A percentile compares a stretch with the other conserved stretches of the same genome.
Conservation (phyloP, 1,140 invertebrate genomes). For the Cotesia vestalis region DNA sequence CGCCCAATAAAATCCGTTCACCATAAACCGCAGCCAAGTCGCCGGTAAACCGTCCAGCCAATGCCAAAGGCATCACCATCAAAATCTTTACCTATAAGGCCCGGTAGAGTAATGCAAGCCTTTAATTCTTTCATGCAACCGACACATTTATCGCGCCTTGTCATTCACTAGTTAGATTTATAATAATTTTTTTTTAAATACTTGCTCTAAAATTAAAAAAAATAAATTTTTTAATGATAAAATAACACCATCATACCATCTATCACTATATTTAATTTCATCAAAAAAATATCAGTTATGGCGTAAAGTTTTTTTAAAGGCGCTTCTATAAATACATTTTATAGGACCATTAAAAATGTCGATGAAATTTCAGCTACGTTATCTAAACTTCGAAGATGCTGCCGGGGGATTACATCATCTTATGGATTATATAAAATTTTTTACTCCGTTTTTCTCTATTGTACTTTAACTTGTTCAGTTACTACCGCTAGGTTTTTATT, state of each 20-base stretch:
- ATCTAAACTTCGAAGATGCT: too few relatives aligned
- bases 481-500: too few relatives aligned
- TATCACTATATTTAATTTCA: background rate
- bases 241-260: too few relatives aligned
- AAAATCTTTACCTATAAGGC: constrained; percentile 5
- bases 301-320: too few relatives aligned
- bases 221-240: background rate
- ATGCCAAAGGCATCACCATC: constrained; percentile 14
- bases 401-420: too few relatives aligned
- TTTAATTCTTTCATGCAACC: constrained; percentile 24
- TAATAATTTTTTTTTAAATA: background rate
- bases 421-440: too few relatives aligned
- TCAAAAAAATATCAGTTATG: background rate
- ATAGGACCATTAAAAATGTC: too few relatives aligned
- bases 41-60: constrained; percentile 2
- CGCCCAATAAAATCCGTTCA: constrained; percentile 58
- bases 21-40: constrained; percentile 51
- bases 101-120: constrained; percentile 15
- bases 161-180: constrained; percentile 8
- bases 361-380: too few relatives aligned
- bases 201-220: background rate
- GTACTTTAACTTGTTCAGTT: too few relatives aligned
- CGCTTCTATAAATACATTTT: too few relatives aligned
- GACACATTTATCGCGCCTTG: constrained; percentile 17
- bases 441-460: too few relatives aligned